Conservation (phyloP, 2,113 vertebrate genomes). For the Poeciliopsis prolifica region DNA sequence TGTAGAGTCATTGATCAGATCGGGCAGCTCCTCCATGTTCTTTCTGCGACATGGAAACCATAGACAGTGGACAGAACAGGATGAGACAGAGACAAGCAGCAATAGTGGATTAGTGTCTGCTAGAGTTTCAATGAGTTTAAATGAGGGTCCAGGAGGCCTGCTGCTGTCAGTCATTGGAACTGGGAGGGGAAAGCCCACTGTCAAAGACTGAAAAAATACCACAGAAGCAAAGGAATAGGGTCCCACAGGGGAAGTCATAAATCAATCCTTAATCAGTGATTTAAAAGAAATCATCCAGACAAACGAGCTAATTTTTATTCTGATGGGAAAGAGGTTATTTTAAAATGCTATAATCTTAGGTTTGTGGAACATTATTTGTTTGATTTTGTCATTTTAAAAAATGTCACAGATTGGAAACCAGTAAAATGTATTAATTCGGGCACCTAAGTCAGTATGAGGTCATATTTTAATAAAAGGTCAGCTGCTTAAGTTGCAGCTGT, state of each 20-base stretch:
- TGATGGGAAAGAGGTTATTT: background rate
- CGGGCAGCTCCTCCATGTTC: background rate
- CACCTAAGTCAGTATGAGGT: slow-evolving; percentile 42
- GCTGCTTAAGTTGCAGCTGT: slow-evolving; percentile 56
- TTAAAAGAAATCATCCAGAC: background rate
- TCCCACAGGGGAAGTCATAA: background rate
- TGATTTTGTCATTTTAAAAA: slow-evolving; percentile 8
- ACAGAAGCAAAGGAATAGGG: slow-evolving; percentile 10
- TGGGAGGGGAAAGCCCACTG: slow-evolving; percentile 56
- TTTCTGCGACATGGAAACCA: slow-evolving; percentile 35
- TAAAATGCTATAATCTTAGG: background rate
- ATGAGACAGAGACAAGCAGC: slow-evolving; percentile 36
- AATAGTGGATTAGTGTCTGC: slow-evolving; percentile 63
- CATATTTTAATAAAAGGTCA: slow-evolving; percentile 41
- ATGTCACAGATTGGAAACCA: slow-evolving; percentile 2
- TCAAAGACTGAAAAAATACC: slow-evolving; percentile 47
- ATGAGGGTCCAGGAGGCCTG: slow-evolving; percentile 73
- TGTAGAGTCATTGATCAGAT: background rate
- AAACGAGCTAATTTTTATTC: background rate
- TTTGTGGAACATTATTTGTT: slow-evolving; percentile 4
- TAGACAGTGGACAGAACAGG: slow-evolving; percentile 41
- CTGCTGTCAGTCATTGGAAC: slow-evolving; percentile 79
- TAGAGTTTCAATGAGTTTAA: slow-evolving; percentile 78
- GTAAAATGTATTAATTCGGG: slow-evolving; percentile 10
- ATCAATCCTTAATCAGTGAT: background rate